Evolutionary conservation across 2,888 invertebrate species (phyloP), one percentile per base, ranked within the genome.

Genomic region (Drosophila monieri): DNA sequence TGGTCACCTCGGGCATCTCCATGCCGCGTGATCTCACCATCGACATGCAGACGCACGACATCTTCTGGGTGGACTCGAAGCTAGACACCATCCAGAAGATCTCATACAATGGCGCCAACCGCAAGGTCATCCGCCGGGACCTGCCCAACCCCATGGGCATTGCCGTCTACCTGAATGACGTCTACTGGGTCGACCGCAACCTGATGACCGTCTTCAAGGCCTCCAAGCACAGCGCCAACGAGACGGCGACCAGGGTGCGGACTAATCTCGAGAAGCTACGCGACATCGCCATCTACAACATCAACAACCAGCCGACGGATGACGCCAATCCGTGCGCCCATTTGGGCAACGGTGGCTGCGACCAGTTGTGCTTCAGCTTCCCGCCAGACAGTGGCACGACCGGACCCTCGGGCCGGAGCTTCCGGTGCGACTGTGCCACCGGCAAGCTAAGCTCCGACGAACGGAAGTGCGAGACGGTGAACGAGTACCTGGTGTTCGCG

Each of bases 31-130:
- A 98, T 90, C 92, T 99, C 30, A 97, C 97, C 0, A 95, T 99
- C 23, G 99, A 99, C 89, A 96, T 97, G 94, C 92, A 94, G 44
- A 98, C 97, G 0, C 97, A 99, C 88, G 98, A 99, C 89, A 96
- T 99, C 0, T 99, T 97, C 91, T 99, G 99, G 99, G 97, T 98
- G 0, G 99, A 99, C 90, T 96, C 98, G 0, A 96, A 96, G 89
- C 93, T 98, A 27, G 99, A 99, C 89, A 97, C 95, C 84, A 98
- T 99, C 60, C 98, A 98, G 90, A 97, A 96, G 90, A 95, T 97
- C n/a, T 95, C 96, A 0, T 97, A 94, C 90, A 95, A 93, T 30
- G 97, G 97, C 1, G 95, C 95, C 1, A 95, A 95, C 85, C 93
- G 96, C 70, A 96, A 96, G 89, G 94, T 97, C 5, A 96, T 99